phyloP scores from a whole-genome alignment of 2,888 invertebrate species.

The Eustalomyia histrio region DNA sequence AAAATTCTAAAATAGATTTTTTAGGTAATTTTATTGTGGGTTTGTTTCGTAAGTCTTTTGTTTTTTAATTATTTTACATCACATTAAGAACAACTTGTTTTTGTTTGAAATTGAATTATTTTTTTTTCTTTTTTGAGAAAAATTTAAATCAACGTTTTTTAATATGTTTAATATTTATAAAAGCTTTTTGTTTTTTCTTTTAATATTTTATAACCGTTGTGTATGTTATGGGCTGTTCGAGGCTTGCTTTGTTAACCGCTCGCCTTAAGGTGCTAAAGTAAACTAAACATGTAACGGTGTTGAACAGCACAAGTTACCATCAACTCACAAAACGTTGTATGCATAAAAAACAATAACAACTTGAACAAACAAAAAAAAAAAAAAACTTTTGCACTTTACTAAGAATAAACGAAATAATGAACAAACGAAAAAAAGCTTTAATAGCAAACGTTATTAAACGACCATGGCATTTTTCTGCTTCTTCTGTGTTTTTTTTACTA shows the following conservation, averaged over 20 bases:
- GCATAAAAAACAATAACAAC: conserved; percentile 13
- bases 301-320: conserved; percentile 62
- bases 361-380: conserved; percentile 11
- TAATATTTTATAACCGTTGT: conserved; percentile 42
- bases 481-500: conserved; percentile 19
- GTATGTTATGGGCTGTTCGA: conserved; percentile 9
- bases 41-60: conserved; percentile 53
- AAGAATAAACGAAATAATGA: conserved; percentile 50
- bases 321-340: conserved; percentile 29
- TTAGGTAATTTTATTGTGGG: conserved; percentile 62
- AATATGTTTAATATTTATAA: not conserved
- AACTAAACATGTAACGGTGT: conserved; percentile 64
- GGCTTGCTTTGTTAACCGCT: conserved; percentile 56
- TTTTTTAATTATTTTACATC: conserved; percentile 34
- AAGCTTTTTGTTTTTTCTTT: conserved; percentile 30
- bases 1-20: conserved; percentile 2
- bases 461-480: conserved; percentile 55
- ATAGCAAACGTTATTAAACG: conserved; percentile 29
- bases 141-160: conserved; percentile 28
- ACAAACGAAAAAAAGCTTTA: conserved; percentile 44
- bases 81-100: conserved; percentile 38
- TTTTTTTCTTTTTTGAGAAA: conserved; percentile 36
- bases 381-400: conserved; percentile 59
- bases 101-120: not conserved
- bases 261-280: conserved; percentile 64